Percentiles rank a stretch among this genome's conserved stretches.
Conservation (phyloP, 2,888 invertebrate species). For the Dimorphilus gyrociliatus region DNA sequence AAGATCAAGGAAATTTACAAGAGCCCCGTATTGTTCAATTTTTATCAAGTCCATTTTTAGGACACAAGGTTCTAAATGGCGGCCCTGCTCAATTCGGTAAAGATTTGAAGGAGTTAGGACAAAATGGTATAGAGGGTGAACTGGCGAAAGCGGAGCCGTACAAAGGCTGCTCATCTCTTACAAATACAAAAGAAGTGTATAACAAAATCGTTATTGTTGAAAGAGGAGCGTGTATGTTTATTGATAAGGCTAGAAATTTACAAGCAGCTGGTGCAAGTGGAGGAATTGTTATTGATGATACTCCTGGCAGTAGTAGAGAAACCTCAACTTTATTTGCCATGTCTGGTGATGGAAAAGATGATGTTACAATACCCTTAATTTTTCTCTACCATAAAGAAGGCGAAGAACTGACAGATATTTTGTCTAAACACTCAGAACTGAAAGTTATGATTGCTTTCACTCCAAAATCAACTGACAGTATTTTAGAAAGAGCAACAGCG, state of each 20-base stretch:
- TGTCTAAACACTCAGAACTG: not conserved
- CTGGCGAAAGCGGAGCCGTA: constrained; percentile 52
- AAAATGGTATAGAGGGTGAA: constrained; percentile 46
- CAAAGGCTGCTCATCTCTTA: constrained; percentile 46
- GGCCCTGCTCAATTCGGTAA: constrained; percentile 82
- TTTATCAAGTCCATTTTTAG: constrained; percentile 39
- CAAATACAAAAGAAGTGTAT: constrained; percentile 40
- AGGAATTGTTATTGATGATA: constrained; percentile 53
- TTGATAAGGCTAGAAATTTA: constrained; percentile 72
- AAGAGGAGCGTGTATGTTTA: constrained; percentile 84
- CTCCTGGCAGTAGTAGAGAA: constrained; percentile 50
- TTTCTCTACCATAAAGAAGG: constrained; percentile 71
- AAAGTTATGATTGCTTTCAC: not conserved
- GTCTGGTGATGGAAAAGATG: constrained; percentile 75
- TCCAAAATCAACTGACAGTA: too few relatives aligned
- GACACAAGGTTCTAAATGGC: constrained; percentile 47
- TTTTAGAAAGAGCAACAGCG: too few relatives aligned
- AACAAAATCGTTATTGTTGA: constrained; percentile 68
- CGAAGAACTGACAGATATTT: not conserved
- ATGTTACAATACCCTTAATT: constrained; percentile 73
- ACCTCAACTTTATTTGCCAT: constrained; percentile 77
- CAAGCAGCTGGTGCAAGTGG: constrained; percentile 66
- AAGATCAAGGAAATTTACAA: constrained; percentile 21
- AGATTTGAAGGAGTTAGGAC: too few relatives aligned
- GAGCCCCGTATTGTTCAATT: constrained; percentile 41